Conservation (phyloP, 2,888 invertebrate genomes). For the Thysanoteuthis rhombus region DNA sequence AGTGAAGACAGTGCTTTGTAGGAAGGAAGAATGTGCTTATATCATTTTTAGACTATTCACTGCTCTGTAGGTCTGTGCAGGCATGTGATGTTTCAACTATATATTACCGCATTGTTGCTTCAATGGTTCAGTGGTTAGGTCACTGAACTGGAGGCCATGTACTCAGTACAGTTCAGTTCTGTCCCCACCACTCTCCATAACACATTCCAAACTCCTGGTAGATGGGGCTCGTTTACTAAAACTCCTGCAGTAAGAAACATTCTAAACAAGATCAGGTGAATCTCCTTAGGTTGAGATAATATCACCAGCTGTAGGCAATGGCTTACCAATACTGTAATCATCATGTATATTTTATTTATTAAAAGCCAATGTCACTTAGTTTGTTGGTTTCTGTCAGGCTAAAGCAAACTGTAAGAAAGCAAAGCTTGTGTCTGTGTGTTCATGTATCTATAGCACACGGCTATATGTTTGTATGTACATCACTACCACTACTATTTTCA, state of each 20-base stretch:
- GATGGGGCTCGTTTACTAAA: neutral
- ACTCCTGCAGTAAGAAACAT: neutral
- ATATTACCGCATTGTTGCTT: neutral
- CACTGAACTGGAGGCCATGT: neutral
- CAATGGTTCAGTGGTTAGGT: conserved; percentile 12
- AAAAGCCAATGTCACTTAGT: too few relatives aligned
- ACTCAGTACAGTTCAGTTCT: neutral
- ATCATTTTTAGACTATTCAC: neutral
- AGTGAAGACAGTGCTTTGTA: neutral
- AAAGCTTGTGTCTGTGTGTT: too few relatives aligned
- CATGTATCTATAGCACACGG: too few relatives aligned
- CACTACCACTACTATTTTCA: too few relatives aligned
- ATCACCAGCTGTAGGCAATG: neutral
- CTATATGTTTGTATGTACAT: too few relatives aligned
- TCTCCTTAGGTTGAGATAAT: neutral
- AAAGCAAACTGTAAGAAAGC: too few relatives aligned
- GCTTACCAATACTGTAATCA: neutral
- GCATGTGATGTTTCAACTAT: neutral
- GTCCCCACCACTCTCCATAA: neutral
- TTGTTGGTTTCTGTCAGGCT: too few relatives aligned
- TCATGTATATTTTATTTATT: neutral
- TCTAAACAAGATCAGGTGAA: neutral
- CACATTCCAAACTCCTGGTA: neutral
- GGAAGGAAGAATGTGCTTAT: neutral
- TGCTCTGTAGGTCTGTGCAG: neutral